Percentiles rank a stretch among this genome's conserved stretches.
phyloP scores from a whole-genome alignment of 2,888 invertebrate genomes.

The Apodemia hepburni region DNA sequence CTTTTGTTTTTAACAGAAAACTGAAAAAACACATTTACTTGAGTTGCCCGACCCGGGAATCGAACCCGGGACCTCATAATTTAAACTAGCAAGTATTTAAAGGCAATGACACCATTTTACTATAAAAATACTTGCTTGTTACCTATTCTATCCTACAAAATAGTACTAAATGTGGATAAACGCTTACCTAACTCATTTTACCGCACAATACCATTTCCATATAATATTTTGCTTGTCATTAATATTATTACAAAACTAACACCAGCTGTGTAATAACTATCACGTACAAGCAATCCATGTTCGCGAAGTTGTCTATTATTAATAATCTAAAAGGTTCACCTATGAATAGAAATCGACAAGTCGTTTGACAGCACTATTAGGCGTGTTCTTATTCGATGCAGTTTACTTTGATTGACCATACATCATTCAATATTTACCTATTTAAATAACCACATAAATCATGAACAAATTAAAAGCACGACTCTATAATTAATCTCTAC shows the following conservation, averaged over 20 bases:
- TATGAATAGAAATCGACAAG: slow-evolving; percentile 32
- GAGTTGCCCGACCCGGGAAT: too few species aligned
- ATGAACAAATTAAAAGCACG: slow-evolving; percentile 61
- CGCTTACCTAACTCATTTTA: too few species aligned
- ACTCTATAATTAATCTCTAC: slow-evolving; percentile 52
- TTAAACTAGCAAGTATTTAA: too few species aligned
- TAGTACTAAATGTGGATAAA: too few species aligned
- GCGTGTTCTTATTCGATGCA: slow-evolving; percentile 34
- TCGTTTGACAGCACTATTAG: slow-evolving; percentile 43
- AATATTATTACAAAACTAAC: slow-evolving; percentile 9
- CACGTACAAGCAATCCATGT: slow-evolving; percentile 13
- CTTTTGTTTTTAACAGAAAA: too few species aligned
- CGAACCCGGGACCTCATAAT: too few species aligned
- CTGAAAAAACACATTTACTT: too few species aligned
- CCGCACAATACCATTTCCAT: too few species aligned
- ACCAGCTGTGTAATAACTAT: slow-evolving; percentile 15
- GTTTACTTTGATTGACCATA: slow-evolving; percentile 39
- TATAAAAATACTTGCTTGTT: too few species aligned
- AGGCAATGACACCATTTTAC: too few species aligned
- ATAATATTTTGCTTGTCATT: neutral
- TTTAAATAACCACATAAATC: slow-evolving; percentile 46
- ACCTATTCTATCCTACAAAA: too few species aligned
- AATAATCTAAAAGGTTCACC: slow-evolving; percentile 26
- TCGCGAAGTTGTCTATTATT: slow-evolving; percentile 31
- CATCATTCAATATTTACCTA: slow-evolving; percentile 41